phyloP scores from a whole-genome alignment of 2,113 vertebrate genomes.

The Riparia riparia region DNA sequence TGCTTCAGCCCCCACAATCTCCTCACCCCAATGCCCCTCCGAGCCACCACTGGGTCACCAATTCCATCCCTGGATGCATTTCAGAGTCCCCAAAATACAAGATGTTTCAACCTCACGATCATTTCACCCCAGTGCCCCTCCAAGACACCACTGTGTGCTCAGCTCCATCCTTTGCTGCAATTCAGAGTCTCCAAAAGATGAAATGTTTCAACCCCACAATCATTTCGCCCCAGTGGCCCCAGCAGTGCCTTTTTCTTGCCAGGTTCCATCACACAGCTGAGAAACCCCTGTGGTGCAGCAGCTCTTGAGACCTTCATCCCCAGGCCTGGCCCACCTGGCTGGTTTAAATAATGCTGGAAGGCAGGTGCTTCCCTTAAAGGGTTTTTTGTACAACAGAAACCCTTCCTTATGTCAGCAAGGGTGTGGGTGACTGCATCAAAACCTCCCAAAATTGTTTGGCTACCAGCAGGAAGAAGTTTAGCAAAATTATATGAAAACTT shows the following conservation, averaged over 20 bases:
- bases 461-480: not conserved
- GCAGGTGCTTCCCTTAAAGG: not conserved
- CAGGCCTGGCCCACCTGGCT: accelerated
- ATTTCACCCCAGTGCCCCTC: accelerated
- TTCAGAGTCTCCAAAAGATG: not conserved
- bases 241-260: not conserved
- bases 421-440: not conserved
- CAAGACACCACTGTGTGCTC: accelerated
- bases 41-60: too few relatives aligned
- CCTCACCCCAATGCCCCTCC: too few relatives aligned
- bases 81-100: not conserved
- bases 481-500: not conserved
- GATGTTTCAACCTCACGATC: accelerated
- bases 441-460: not conserved
- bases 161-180: accelerated
- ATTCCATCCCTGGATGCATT: accelerated
- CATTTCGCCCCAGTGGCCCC: accelerated
- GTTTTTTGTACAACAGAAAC: not conserved
- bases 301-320: accelerated
- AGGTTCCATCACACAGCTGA: not conserved
- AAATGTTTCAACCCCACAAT: accelerated
- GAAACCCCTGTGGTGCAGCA: accelerated
- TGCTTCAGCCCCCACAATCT: accelerated
- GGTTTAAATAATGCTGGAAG: not conserved
- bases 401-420: not conserved